Base-by-base conservation (phyloP, 2,113 vertebrate species). In the Colossoma macropomum region DNA sequence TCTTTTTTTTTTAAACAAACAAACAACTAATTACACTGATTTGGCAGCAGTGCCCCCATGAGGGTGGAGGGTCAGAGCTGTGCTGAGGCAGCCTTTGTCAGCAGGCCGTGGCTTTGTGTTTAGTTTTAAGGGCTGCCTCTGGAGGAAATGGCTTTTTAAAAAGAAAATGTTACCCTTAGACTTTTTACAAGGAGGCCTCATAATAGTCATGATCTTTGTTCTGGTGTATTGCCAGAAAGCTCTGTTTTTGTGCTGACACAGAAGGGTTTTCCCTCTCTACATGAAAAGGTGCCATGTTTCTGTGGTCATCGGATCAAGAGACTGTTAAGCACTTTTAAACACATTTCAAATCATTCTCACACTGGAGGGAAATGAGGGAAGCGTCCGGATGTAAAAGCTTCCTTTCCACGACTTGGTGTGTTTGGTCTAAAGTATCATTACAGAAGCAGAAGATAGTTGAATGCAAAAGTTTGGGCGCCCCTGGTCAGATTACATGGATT, bases 41-140 rank as follows among this genome's bases (percentile, higher is more conserved):
- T 77, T 70, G 34, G 54, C 65, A 56, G 54, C 73, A 27, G 48
- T 56, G 48, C 48, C 17, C 73, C 25, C 11, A 1, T 23, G 50
- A 52, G 54, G 54, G 19, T 23, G 54, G 54, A 23, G 21, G 56
- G 52, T 72, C 34, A 48, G 86, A 83, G 85, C 75, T 59, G 75
- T 84, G 91, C 89, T 92, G 88, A 92, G 83, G 63, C 89, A 82
- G 90, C 77, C 75, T 77, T 73, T 34, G 87, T 93, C 91, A 93
- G 91, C 92, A 92, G 72, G 89, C 72, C 82, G 72, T 66, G 70
- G 65, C 80, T 80, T 87, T 87, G 87, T 87, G 72, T 86, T 87
- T 0, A 32, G 16, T 88, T 87, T 87, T 82, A 84, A 86, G 50
- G 68, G 30, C 62, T 60, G 50, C 84, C 45, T 84, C 21, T 28